Evolutionary conservation across 2,113 vertebrate genomes (phyloP).

Genomic region (Morone saxatilis): DNA sequence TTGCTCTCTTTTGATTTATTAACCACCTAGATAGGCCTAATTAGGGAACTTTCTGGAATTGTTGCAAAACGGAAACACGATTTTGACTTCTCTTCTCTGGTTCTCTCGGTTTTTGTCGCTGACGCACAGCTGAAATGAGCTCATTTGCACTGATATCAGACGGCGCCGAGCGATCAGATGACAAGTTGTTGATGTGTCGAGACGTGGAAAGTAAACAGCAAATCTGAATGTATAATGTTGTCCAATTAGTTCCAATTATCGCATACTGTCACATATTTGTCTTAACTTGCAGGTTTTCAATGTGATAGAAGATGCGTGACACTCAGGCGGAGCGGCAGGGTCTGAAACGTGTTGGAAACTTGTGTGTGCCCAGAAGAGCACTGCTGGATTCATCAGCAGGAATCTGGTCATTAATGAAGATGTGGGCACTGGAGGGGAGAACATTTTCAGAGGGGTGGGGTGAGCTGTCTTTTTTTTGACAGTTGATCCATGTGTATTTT

Average conservation of each 20-base stretch:
- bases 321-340: neutral
- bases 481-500: neutral
- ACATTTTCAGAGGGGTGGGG: neutral
- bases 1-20: conserved; percentile 67
- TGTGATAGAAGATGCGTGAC: conserved; percentile 24
- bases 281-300: conserved; percentile 42
- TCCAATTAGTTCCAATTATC: conserved; percentile 78
- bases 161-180: conserved; percentile 31
- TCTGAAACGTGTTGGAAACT: conserved; percentile 21
- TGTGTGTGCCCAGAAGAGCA: conserved; percentile 27
- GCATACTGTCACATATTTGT: conserved; percentile 55
- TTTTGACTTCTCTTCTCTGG: conserved; percentile 13
- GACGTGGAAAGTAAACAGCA: conserved; percentile 52
- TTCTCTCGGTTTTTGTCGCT: neutral
- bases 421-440: conserved; percentile 35
- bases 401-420: conserved; percentile 50
- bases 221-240: conserved; percentile 52
- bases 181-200: conserved; percentile 62
- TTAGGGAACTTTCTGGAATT: conserved; percentile 70
- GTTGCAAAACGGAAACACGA: conserved; percentile 28
- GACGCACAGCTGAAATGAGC: conserved; percentile 24
- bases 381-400: conserved; percentile 42
- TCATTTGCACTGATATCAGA: conserved; percentile 65
- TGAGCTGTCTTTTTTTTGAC: neutral
- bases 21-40: conserved; percentile 71